Conservation (phyloP, 1,140 invertebrate genomes). For the Helicoverpa armigera region DNA sequence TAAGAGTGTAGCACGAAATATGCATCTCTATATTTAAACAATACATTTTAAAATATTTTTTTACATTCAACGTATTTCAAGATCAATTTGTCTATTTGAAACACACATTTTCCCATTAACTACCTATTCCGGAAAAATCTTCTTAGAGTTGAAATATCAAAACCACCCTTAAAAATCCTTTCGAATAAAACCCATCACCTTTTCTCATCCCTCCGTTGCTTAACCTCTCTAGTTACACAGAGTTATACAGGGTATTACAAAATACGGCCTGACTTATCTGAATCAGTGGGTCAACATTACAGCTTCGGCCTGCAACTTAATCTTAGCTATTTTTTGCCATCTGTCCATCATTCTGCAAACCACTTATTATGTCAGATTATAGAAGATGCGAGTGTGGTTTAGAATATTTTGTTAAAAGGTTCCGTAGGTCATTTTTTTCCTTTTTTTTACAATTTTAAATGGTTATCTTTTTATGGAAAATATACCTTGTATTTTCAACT, state of each 20-base stretch:
- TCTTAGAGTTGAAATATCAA: too few relatives aligned
- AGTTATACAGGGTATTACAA: background rate
- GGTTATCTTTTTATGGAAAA: background rate
- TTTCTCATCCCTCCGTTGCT: slow-evolving; percentile 6
- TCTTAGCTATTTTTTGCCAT: slow-evolving; percentile 1
- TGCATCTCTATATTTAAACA: too few relatives aligned
- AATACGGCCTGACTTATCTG: background rate
- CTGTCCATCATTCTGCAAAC: slow-evolving; percentile 21
- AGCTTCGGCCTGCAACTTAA: background rate
- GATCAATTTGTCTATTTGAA: too few relatives aligned
- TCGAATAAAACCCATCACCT: background rate
- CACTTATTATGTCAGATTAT: slow-evolving; percentile 25
- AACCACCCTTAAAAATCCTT: too few relatives aligned
- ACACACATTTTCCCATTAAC: too few relatives aligned
- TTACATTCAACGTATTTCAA: too few relatives aligned
- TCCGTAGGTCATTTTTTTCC: background rate
- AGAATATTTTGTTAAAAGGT: background rate
- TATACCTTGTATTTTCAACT: too few relatives aligned
- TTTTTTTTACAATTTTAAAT: background rate
- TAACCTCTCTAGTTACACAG: background rate
- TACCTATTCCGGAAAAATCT: too few relatives aligned
- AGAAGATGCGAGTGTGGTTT: background rate
- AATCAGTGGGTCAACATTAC: slow-evolving; percentile 21
- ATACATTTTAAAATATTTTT: too few relatives aligned
- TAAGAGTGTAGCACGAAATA: too few relatives aligned